Evolutionary conservation across 2,797 vertebrate species (phyloP).

Genomic region (Alfaro cultratus): DNA sequence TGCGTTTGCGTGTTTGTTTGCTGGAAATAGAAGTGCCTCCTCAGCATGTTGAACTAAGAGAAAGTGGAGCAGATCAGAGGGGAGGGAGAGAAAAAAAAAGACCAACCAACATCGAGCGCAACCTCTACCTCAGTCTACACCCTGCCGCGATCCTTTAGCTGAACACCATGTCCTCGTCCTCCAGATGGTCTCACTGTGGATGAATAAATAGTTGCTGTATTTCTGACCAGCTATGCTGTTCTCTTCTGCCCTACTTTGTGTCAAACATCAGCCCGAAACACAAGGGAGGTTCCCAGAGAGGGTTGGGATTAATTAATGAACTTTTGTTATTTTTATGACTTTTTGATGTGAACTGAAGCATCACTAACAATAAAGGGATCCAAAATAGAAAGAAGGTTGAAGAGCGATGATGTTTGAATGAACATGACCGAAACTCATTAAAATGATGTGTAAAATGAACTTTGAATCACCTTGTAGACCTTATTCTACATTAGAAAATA

Average conservation of each 20-base stretch:
- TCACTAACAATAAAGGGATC: neutral
- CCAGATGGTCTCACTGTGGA: neutral
- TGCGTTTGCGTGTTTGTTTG: constrained; percentile 37
- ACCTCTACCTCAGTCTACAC: constrained; percentile 31
- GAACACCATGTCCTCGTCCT: neutral
- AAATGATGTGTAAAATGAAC: neutral
- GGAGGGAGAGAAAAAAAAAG: constrained; percentile 35
- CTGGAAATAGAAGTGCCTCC: constrained; percentile 65
- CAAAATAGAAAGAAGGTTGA: neutral
- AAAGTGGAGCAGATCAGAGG: constrained; percentile 71
- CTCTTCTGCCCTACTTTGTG: constrained; percentile 26
- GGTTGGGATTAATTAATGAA: neutral
- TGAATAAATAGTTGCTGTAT: constrained; percentile 9
- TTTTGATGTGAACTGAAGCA: neutral
- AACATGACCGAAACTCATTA: neutral
- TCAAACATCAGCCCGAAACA: neutral
- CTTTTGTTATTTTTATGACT: neutral
- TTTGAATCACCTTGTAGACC: neutral
- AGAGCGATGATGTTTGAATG: neutral
- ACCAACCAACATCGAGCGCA: constrained; percentile 34
- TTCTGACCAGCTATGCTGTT: neutral
- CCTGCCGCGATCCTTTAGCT: constrained; percentile 10
- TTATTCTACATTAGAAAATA: neutral
- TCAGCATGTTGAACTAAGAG: constrained; percentile 65
- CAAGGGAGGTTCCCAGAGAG: neutral